Conservation (phyloP, 2,888 invertebrate species). For the Drosophila neoperkinsi region DNA sequence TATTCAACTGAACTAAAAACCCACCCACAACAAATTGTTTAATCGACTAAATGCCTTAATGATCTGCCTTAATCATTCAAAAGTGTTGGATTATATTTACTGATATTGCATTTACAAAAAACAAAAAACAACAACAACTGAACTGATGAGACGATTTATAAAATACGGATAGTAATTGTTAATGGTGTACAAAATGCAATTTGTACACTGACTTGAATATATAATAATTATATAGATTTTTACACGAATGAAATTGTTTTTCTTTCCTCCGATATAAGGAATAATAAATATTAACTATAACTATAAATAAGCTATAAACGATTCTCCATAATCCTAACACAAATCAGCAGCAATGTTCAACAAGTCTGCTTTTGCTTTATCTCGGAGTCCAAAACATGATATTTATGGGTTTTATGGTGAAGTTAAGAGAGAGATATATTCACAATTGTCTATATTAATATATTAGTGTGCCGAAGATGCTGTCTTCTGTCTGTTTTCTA, state of each 20-base stretch:
- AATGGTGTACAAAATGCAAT: conserved; percentile 50
- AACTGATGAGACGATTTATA: conserved; percentile 20
- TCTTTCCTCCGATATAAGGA: conserved; percentile 5
- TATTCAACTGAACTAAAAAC: conserved; percentile 6
- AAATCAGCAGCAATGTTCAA: neutral
- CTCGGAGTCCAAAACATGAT: neutral
- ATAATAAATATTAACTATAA: conserved; percentile 10
- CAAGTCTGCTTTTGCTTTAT: neutral
- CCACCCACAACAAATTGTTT: conserved; percentile 20
- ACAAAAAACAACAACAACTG: neutral
- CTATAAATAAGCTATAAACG: neutral
- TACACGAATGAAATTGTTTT: conserved; percentile 31
- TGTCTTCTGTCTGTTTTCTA: neutral
- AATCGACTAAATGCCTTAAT: conserved; percentile 46
- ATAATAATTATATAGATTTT: conserved; percentile 33
- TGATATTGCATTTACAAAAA: conserved; percentile 51
- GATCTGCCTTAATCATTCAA: conserved; percentile 43
- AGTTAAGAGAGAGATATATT: neutral
- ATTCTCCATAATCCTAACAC: too few species aligned
- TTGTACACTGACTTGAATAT: conserved; percentile 57
- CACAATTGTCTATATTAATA: neutral
- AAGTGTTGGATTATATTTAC: conserved; percentile 27
- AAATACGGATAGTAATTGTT: conserved; percentile 63
- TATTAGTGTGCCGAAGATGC: neutral
- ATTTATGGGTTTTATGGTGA: neutral